Percentiles rank a stretch among this genome's conserved stretches.
Conservation (phyloP, 2,797 vertebrate species). For the Tapera naevia region DNA sequence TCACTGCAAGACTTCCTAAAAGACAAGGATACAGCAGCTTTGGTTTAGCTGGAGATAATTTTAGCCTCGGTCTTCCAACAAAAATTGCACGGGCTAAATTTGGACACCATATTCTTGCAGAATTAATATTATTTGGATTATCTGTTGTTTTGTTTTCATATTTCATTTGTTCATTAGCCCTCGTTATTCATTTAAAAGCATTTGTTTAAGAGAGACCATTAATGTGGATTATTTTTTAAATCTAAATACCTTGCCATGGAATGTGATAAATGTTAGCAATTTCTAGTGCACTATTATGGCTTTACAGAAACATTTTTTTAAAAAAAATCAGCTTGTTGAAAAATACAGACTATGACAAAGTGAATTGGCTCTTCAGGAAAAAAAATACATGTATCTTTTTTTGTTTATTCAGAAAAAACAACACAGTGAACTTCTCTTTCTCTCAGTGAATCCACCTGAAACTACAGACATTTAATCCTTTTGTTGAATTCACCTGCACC, state of each 20-base stretch:
- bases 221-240: neutral
- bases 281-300: neutral
- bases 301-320: neutral
- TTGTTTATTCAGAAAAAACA: neutral
- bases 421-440: neutral
- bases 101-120: neutral
- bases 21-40: neutral
- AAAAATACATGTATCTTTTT: too few relatives aligned
- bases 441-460: neutral
- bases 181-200: neutral
- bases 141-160: neutral
- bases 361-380: neutral
- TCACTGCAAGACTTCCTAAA: neutral
- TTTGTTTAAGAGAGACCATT: neutral
- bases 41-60: neutral
- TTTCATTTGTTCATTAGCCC: neutral
- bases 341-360: neutral
- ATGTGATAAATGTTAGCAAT: slow-evolving; percentile 2
- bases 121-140: neutral
- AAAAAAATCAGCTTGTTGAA: neutral
- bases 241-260: neutral
- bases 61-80: neutral
- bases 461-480: neutral
- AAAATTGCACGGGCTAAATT: neutral
- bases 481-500: neutral